Evolutionary conservation across 2,113 vertebrate genomes (phyloP), one percentile per base, ranked within the genome.

Genomic region (Cochlearius cochlearius): DNA sequence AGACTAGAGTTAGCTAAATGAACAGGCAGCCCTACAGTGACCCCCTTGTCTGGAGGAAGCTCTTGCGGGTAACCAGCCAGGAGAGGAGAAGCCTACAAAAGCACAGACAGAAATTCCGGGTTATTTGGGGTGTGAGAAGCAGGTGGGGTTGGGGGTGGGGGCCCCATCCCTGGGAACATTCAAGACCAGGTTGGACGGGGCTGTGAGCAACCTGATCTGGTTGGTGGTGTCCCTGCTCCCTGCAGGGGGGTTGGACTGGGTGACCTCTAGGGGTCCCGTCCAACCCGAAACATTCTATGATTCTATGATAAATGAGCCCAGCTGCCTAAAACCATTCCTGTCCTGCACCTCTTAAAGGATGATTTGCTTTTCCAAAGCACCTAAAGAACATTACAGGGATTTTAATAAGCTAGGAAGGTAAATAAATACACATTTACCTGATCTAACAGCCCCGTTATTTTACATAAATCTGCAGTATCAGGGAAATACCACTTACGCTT

Each of bases 131-230:
- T 2, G 17, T 0, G 4, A 56, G 53, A 15, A 47, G 66, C 47
- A 22, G 7, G 0, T 6, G 29, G 66, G 11, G 14, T 1, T 18
- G 67, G 38, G 59, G 41, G n/a, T n/a, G n/a, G n/a, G n/a, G n/a
- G n/a, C n/a, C n/a, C n/a, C n/a, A n/a, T n/a, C n/a, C n/a, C n/a
- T n/a, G n/a, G n/a, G n/a, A n/a, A n/a, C n/a, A n/a, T n/a, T n/a
- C n/a, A n/a, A n/a, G n/a, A n/a, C n/a, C n/a, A n/a, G n/a, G n/a
- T n/a, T n/a, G n/a, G n/a, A n/a, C n/a, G n/a, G n/a, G n/a, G n/a
- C n/a, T n/a, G n/a, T n/a, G n/a, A n/a, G n/a, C n/a, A n/a, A n/a
- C n/a, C n/a, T n/a, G n/a, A n/a, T n/a, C n/a, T n/a, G n/a, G n/a
- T n/a, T n/a, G n/a, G n/a, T n/a, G n/a, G n/a, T n/a, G n/a, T n/a